These are phyloP conservation scores for Yponomeuta evonymella DNA, from an alignment of 2,888 invertebrate genomes.

Conservation along the genomic window DNA sequence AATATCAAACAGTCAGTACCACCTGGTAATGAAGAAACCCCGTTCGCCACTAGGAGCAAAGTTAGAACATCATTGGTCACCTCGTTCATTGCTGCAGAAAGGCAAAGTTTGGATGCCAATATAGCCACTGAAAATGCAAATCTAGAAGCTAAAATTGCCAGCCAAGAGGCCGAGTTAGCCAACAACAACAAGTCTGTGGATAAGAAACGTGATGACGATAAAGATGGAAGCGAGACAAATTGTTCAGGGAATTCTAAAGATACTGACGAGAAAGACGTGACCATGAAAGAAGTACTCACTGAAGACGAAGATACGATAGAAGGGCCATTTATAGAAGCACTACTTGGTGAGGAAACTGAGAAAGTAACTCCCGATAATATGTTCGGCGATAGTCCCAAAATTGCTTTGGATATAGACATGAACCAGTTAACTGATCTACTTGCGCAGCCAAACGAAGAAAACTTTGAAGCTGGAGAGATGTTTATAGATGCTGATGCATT, in stretches of 20 bases:
- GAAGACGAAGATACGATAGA: slow-evolving; percentile 68
- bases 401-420: slow-evolving; percentile 39
- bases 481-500: slow-evolving; percentile 68
- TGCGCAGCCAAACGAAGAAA: slow-evolving; percentile 37
- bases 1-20: slow-evolving; percentile 45
- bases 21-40: slow-evolving; percentile 28
- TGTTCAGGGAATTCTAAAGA: slow-evolving; percentile 36
- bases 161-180: not conserved
- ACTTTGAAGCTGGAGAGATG: slow-evolving; percentile 44
- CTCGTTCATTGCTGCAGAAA: slow-evolving; percentile 20
- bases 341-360: slow-evolving; percentile 21
- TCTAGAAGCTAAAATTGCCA: not conserved
- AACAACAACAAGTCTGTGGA: not conserved
- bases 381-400: slow-evolving; percentile 32
- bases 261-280: slow-evolving; percentile 41
- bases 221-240: slow-evolving; percentile 26
- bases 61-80: slow-evolving; percentile 27
- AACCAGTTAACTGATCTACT: slow-evolving; percentile 48
- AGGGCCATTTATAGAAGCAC: slow-evolving; percentile 59
- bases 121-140: not conserved
- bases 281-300: slow-evolving; percentile 50
- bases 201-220: not conserved
- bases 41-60: slow-evolving; percentile 31
- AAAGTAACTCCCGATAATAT: slow-evolving; percentile 25
- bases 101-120: not conserved